Conservation (phyloP, 2,113 vertebrate genomes). For the Carassius carassius region DNA sequence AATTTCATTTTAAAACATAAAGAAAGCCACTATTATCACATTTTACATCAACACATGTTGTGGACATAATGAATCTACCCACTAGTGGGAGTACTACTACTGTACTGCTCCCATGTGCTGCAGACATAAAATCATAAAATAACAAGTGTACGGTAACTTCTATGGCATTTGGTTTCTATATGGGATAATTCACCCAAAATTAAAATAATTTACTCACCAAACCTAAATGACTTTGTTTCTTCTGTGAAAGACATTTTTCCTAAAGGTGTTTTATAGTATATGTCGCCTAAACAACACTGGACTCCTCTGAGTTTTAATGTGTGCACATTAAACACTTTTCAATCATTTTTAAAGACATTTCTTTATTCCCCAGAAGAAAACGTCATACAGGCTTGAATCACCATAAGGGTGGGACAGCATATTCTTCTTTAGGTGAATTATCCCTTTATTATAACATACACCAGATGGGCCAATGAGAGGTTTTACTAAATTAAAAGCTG, state of each 20-base stretch:
- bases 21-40: neutral
- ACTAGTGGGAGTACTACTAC: neutral
- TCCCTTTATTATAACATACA: neutral
- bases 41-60: too few relatives aligned
- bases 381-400: neutral
- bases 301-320: neutral
- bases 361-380: neutral
- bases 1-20: constrained; percentile 7
- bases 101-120: too few relatives aligned
- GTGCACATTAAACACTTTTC: neutral
- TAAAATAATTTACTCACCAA: neutral
- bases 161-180: neutral
- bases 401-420: neutral
- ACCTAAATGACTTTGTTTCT: neutral
- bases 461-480: neutral
- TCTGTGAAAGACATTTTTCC: neutral
- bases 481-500: constrained; percentile 23
- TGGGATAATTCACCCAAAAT: neutral
- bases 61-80: neutral
- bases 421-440: neutral
- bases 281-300: neutral
- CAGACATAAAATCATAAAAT: neutral
- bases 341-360: neutral
- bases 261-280: neutral
- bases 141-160: neutral